phyloP scores from a whole-genome alignment of 1,140 invertebrate genomes.

The Scaptodrosophila lebanonensis region DNA sequence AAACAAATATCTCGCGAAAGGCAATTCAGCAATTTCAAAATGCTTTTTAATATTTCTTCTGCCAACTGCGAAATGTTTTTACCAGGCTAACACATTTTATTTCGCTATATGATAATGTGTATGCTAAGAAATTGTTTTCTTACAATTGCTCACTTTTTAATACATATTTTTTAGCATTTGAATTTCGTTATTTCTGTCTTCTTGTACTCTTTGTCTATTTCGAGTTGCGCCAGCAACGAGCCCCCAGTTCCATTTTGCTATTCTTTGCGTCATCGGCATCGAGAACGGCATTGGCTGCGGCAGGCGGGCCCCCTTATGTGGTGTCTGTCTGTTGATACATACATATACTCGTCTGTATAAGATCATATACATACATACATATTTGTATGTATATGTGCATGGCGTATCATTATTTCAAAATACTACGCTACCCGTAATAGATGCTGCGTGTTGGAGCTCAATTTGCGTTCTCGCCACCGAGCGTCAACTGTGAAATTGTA shows the following conservation, averaged over 20 bases:
- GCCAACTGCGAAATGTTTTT: slow-evolving; percentile 17
- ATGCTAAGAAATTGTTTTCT: slow-evolving; percentile 9
- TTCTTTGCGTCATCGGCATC: slow-evolving; percentile 46
- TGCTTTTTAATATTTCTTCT: slow-evolving; percentile 16
- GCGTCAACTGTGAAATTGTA: slow-evolving; percentile 45
- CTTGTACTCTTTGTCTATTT: slow-evolving; percentile 23
- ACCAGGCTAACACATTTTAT: slow-evolving; percentile 40
- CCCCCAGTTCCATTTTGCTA: slow-evolving; percentile 4
- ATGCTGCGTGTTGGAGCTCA: slow-evolving; percentile 20
- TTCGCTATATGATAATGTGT: slow-evolving; percentile 19
- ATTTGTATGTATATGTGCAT: slow-evolving; percentile 1
- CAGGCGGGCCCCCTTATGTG: slow-evolving; percentile 54
- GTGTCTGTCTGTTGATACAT: slow-evolving; percentile 26
- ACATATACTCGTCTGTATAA: neutral
- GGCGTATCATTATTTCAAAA: slow-evolving; percentile 33
- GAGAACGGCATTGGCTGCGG: slow-evolving; percentile 3
- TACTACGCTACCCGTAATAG: slow-evolving; percentile 45
- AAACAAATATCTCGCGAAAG: neutral
- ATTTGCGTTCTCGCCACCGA: slow-evolving; percentile 45
- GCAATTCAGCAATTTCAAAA: slow-evolving; percentile 7
- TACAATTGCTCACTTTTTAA: no score
- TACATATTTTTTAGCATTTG: slow-evolving; percentile 11
- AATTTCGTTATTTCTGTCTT: neutral
- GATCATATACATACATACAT: neutral
- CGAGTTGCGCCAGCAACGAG: slow-evolving; percentile 9